Evolutionary conservation across 2,113 vertebrate genomes (phyloP), one percentile per base, ranked within the genome.

Genomic region (Vicugna pacos): DNA sequence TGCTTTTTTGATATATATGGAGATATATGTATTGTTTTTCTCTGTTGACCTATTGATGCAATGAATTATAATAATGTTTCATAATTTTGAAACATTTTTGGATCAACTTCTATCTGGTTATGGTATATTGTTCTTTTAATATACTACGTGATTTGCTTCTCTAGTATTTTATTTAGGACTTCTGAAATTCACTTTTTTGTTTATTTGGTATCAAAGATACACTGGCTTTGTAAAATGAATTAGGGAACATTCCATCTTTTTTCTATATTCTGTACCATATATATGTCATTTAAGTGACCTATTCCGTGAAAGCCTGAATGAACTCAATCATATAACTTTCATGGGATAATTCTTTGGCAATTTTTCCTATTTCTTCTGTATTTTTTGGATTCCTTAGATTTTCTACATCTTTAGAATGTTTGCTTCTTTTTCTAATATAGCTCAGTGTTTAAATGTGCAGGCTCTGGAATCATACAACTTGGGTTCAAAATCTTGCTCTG

Each of bases 261-360:
- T 97, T 97, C 85, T 97, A 2, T 95, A 85, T 98, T 98, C 96
- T 98, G 93, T 98, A 97, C 90, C 96, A 96, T 97, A 72, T 60
- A 72, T 72, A 30, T 2, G 46, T 87, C 60, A 81, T 79, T 96
- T 82, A 46, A 96, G 48, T 79, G 73, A 67, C 75, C 26, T 82
- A 15, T 13, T 91, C 79, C 35, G 60, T 86, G 50, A 76, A 65
- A 94, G 38, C 69, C 60, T 92, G 58, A 72, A 93, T 76, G 26
- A 82, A 94, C 4, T 83, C 15, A 42, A 50, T 32, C 56, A 2
- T 50, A 19, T 92, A 75, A 70, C 60, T 92, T 7, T 93, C 48
- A 32, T 72, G 58, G 22, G 22, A 56, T 89, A 89, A 82, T 48
- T 89, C 89, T 88, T 93, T 87, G 62, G 32, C 35, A 54, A 17